A percentile compares a stretch with the other conserved stretches of the same genome.
Conservation (phyloP, 2,113 vertebrate genomes). For the Dascyllus trimaculatus region DNA sequence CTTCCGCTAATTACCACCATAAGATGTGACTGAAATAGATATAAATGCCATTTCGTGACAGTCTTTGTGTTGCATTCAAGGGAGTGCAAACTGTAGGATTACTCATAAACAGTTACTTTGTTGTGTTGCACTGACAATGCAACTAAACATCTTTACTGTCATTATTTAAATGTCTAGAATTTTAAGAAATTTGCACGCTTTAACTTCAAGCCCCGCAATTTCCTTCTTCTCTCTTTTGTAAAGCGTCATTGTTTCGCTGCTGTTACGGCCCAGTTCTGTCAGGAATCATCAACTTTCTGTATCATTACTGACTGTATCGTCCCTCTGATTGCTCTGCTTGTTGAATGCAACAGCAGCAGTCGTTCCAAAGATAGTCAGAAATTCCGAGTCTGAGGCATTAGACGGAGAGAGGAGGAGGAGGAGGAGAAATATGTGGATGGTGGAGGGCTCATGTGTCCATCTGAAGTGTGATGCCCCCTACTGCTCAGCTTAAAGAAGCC, state of each 20-base stretch:
- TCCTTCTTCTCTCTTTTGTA: not conserved
- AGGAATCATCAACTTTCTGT: slow-evolving; percentile 10
- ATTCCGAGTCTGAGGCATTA: not conserved
- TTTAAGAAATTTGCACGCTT: not conserved
- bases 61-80: not conserved
- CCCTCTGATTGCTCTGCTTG: slow-evolving; percentile 18
- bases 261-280: slow-evolving; percentile 21
- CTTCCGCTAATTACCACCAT: too few relatives aligned
- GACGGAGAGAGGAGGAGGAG: not conserved
- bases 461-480: slow-evolving; percentile 53
- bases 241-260: not conserved
- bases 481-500: slow-evolving; percentile 33
- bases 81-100: not conserved
- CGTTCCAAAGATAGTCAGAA: not conserved
- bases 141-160: not conserved
- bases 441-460: not conserved
- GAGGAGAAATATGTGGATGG: not conserved
- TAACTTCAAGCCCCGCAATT: not conserved
- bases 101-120: too few relatives aligned
- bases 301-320: slow-evolving; percentile 4
- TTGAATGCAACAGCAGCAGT: not conserved
- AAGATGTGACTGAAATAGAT: not conserved
- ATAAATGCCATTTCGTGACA: not conserved
- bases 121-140: not conserved
- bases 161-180: not conserved